Evolutionary conservation across 2,113 vertebrate species (phyloP), one percentile per base, ranked within the genome.

Genomic region (Triplophysa dalaica): DNA sequence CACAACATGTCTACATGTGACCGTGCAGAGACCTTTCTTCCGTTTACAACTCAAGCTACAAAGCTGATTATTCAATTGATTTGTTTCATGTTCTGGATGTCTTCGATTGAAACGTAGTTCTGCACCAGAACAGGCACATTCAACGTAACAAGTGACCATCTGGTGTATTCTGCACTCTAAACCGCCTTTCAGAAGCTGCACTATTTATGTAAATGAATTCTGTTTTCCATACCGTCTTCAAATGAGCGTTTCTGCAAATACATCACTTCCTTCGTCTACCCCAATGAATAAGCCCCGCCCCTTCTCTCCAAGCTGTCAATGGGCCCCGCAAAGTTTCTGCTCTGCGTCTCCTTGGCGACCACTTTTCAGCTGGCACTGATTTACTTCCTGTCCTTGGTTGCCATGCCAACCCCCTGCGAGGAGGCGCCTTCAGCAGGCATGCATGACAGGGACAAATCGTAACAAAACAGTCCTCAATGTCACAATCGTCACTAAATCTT

Each of bases 321-420:
- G 60, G 19, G 79, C 68, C 14, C 72, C 50, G 75, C 74, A 87
- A 86, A 84, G 56, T 84, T 87, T 73, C 81, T 83, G 61, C 79
- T 82, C 79, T 8, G 54, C 58, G 81, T 88, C 80, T 81, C 86
- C 80, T 85, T 86, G 78, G 85, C 69, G 76, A 87, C 80, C 78
- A 75, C 70, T 65, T 75, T 83, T 81, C 74, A 61, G 84, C 77
- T 91, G 87, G 89, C 86, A 90, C 90, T 89, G 89, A 81, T 89
- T 91, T 91, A 91, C 82, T 90, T 91, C 85, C 88, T 92, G 90
- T 91, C 86, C 88, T 87, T 81, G 65, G 93, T 95, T 94, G 87
- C 93, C 92, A 95, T 95, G 93, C 93, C 92, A 95, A 95, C 93
- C 84, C 83, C 86, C 87, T 90, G 90, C 91, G 93, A 90, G 91